These are phyloP conservation scores for Melanotaenia maccullochi DNA, from an alignment of 2,797 vertebrate species.

Conservation along the genomic window DNA sequence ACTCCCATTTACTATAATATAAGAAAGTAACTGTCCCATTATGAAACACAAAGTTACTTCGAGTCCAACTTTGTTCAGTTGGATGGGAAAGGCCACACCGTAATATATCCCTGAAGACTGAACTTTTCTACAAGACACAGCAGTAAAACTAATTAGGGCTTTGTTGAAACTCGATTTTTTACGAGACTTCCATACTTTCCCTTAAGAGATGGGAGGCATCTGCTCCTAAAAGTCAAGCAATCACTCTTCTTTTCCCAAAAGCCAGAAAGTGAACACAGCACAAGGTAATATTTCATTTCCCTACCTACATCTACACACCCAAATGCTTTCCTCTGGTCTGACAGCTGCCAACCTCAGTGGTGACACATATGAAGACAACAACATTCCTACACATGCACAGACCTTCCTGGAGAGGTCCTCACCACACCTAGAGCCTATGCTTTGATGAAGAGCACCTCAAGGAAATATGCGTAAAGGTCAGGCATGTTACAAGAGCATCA, in stretches of 20 bases:
- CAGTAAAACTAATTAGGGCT: constrained; percentile 28
- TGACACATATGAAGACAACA: constrained; percentile 30
- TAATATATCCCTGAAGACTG: not conserved
- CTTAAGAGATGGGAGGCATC: constrained; percentile 7
- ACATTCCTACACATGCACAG: constrained; percentile 63
- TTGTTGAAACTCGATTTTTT: constrained; percentile 42
- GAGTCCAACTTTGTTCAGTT: constrained; percentile 27
- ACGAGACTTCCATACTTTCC: constrained; percentile 30
- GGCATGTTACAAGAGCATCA: not conserved
- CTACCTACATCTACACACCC: constrained; percentile 27
- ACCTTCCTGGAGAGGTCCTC: constrained; percentile 17
- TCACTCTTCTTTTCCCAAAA: constrained; percentile 13
- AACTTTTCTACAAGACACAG: constrained; percentile 17
- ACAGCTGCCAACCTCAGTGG: constrained; percentile 14
- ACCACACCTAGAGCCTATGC: constrained; percentile 42
- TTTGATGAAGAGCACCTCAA: constrained; percentile 9
- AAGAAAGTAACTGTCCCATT: constrained; percentile 11
- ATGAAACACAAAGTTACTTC: constrained; percentile 2
- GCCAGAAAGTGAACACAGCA: constrained; percentile 23
- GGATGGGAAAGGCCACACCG: not conserved
- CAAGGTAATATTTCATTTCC: constrained; percentile 9
- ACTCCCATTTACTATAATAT: not conserved
- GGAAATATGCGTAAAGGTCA: constrained; percentile 11
- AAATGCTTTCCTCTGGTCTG: constrained; percentile 26
- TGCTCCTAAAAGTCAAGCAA: constrained; percentile 7